Evolutionary conservation across 2,797 vertebrate genomes (phyloP).

Genomic region (Spinibarbus caldwelli): DNA sequence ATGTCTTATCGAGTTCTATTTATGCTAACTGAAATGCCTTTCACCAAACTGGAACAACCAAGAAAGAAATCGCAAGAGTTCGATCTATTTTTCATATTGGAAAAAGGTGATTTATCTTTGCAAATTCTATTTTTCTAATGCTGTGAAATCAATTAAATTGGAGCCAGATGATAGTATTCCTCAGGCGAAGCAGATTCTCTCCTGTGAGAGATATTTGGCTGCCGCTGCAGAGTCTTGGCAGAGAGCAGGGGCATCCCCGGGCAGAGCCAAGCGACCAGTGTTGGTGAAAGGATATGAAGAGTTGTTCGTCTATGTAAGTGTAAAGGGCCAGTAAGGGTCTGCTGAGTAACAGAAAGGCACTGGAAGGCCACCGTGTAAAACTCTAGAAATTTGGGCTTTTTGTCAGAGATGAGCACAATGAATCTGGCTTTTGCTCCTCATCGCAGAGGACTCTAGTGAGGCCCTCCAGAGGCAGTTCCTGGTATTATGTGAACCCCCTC

Average conservation of each 20-base stretch:
- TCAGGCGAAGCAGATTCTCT: slow-evolving; percentile 34
- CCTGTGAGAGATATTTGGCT: slow-evolving; percentile 59
- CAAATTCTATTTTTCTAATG: slow-evolving; percentile 80
- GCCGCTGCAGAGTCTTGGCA: slow-evolving; percentile 83
- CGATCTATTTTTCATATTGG: slow-evolving; percentile 75
- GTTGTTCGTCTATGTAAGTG: slow-evolving; percentile 71
- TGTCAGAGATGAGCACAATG: slow-evolving; percentile 44
- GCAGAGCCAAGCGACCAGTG: slow-evolving; percentile 67
- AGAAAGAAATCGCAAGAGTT: slow-evolving; percentile 61
- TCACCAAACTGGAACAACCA: slow-evolving; percentile 89
- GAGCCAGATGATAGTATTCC: slow-evolving; percentile 42
- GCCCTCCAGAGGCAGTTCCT: slow-evolving; percentile 69
- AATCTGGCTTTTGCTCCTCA: slow-evolving; percentile 56
- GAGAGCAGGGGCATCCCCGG: slow-evolving; percentile 71
- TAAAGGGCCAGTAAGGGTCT: slow-evolving; percentile 70
- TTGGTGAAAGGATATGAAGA: slow-evolving; percentile 90
- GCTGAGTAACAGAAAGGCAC: slow-evolving; percentile 61
- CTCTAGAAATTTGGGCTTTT: slow-evolving; percentile 37
- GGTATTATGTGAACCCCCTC: slow-evolving; percentile 59
- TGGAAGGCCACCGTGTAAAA: slow-evolving; percentile 74
- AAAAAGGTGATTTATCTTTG: slow-evolving; percentile 84
- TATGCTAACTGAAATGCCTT: slow-evolving; percentile 80
- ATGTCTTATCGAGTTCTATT: slow-evolving; percentile 69
- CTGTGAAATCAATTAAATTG: slow-evolving; percentile 80
- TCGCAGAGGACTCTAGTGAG: slow-evolving; percentile 65